Conservation (phyloP, 1,140 invertebrate species). For the Brachionus rubens region DNA sequence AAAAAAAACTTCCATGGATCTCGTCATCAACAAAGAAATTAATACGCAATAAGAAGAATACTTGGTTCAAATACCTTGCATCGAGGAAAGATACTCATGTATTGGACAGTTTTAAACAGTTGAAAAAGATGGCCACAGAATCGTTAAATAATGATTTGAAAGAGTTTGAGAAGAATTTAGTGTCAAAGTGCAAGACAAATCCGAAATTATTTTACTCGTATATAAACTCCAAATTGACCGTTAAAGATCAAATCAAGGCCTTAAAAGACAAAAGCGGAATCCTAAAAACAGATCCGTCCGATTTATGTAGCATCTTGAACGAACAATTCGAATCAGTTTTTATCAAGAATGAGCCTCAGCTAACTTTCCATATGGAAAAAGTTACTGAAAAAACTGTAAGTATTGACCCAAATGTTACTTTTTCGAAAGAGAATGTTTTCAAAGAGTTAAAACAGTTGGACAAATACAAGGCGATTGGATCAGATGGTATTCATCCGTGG, state of each 20-base stretch:
- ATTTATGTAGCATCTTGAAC: not conserved
- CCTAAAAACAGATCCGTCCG: not conserved
- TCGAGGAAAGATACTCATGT: too few relatives aligned
- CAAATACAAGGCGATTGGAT: not conserved
- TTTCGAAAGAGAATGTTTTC: not conserved
- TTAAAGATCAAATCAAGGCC: not conserved
- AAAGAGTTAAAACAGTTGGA: too few relatives aligned
- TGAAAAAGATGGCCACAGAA: not conserved
- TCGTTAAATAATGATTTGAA: not conserved
- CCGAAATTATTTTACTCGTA: not conserved
- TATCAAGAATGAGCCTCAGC: not conserved
- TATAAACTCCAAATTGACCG: not conserved
- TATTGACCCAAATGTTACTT: not conserved
- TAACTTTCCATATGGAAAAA: not conserved
- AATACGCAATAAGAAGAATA: too few relatives aligned
- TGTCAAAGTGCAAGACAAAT: conserved; percentile 2
- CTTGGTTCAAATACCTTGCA: too few relatives aligned
- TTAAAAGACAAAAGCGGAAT: not conserved
- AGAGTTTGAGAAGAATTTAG: not conserved
- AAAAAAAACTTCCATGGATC: too few relatives aligned
- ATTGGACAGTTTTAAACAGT: not conserved
- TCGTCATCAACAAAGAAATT: too few relatives aligned
- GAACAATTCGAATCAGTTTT: not conserved
- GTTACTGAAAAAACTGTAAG: not conserved
- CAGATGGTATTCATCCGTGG: not conserved